These are phyloP conservation scores for Ctenopoma multispine DNA, from an alignment of 2,797 vertebrate species.

Conservation along the genomic window DNA sequence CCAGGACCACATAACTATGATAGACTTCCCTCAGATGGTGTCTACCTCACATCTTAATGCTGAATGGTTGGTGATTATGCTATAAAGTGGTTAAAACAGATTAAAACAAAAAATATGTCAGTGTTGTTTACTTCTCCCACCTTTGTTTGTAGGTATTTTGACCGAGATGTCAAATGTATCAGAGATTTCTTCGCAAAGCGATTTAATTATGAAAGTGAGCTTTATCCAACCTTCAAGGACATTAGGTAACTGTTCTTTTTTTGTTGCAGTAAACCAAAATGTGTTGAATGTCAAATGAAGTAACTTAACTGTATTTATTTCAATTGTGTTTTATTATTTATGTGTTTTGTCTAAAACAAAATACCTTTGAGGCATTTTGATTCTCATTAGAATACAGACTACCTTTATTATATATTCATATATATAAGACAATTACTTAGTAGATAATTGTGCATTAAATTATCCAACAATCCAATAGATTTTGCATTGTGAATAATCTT, in stretches of 20 bases:
- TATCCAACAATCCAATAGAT: background rate
- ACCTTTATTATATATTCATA: no score
- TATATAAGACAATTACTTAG: no score
- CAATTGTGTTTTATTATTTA: background rate
- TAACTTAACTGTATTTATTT: background rate
- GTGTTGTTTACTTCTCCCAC: slow-evolving; percentile 11
- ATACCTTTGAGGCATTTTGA: background rate
- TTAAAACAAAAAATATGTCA: background rate
- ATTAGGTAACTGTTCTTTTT: slow-evolving; percentile 85
- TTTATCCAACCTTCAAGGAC: slow-evolving; percentile 92
- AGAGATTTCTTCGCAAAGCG: slow-evolving; percentile 93
- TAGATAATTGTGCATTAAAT: background rate
- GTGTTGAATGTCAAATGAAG: background rate
- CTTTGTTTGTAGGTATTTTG: slow-evolving; percentile 91
- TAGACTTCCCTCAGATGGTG: slow-evolving; percentile 99
- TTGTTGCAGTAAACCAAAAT: background rate
- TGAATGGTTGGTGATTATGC: slow-evolving; percentile 88
- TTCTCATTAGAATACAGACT: no score
- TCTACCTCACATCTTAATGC: slow-evolving; percentile 95
- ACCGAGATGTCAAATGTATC: slow-evolving; percentile 96
- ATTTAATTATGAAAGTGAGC: slow-evolving; percentile 93
- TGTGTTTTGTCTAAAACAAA: background rate
- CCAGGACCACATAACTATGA: slow-evolving; percentile 93
- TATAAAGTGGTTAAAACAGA: background rate
- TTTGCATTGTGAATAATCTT: background rate